Evolutionary conservation across 2,113 vertebrate species (phyloP).

Genomic region (Mus pahari): DNA sequence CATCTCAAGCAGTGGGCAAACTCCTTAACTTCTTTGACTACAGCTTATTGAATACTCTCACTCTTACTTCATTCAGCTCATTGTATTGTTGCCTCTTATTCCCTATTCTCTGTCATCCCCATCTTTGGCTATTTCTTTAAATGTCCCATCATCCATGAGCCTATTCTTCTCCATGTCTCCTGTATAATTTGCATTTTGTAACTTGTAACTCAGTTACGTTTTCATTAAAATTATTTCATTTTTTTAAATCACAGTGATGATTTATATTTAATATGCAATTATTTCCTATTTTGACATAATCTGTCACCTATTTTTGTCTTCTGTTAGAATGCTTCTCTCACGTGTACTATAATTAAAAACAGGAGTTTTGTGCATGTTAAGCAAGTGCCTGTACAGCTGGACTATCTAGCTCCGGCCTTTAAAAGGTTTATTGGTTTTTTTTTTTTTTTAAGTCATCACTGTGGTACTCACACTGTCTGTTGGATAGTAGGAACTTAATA

Average conservation of each 20-base stretch:
- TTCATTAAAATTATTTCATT: constrained; percentile 34
- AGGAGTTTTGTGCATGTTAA: background rate
- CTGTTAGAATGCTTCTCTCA: background rate
- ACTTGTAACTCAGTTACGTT: constrained; percentile 16
- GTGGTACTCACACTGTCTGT: background rate
- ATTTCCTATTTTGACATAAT: constrained; percentile 10
- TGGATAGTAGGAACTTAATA: background rate
- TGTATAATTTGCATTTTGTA: constrained; percentile 22
- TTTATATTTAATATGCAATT: constrained; percentile 31
- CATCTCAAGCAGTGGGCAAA: background rate
- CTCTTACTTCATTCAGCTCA: background rate
- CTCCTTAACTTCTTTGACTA: background rate
- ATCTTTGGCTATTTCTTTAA: background rate
- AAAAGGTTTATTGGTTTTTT: too few species aligned
- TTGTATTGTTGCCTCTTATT: background rate
- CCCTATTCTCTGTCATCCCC: background rate
- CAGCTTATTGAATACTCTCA: background rate
- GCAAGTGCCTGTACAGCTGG: background rate
- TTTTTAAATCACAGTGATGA: background rate
- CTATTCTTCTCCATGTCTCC: background rate
- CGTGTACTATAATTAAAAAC: background rate
- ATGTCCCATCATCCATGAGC: background rate
- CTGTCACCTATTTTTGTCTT: background rate
- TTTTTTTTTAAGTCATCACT: background rate
- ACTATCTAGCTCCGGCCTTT: background rate